Evolutionary conservation across 1,140 invertebrate species (phyloP), one percentile per base, ranked within the genome.

Genomic region (Dryas iulia): DNA sequence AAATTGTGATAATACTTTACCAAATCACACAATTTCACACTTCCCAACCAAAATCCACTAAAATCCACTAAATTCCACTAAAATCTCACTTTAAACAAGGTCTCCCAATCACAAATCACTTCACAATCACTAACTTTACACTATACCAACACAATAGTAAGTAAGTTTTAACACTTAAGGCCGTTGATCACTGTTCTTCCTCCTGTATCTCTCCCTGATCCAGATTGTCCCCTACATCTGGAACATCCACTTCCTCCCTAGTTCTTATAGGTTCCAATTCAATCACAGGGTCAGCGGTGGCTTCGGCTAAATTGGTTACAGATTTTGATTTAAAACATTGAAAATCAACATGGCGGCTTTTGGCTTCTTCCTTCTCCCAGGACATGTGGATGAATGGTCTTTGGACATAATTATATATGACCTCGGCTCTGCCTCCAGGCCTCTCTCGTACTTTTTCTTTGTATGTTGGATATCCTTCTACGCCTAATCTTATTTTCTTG

Each of bases 291-390:
- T 98, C 97, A 3, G 97, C 96, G n/a, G 97, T 97, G 4, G 97
- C 96, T 90, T 98, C 96, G 0, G 97, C 97, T 33, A 98, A 92
- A 92, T 98, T 98, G 2, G 98, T 98, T 0, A 98, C 97, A 0
- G 97, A 98, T 85, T 98, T 98, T 0, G 97, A 98, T 88, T 98
- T 98, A 10, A 98, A 97, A 83, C 98, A 98, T 91, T 98, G 96
- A 88, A 99, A 99, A 90, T 99, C 99, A 0, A 99, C 99, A 90
- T 99, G 99, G 5, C 99, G 95, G 87, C 98, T 99, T 83, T 99
- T 99, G 0, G 98, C 98, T 86, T 99, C 99, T 83, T 99, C 98
- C 78, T 99, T 99, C 87, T 99, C 99, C 99, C 99, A 99, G 0
- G 98, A 99, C 97, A 99, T 99, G 78, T 99, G 98, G 53, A 99